These are phyloP conservation scores for Eumeta japonica DNA, from an alignment of 1,140 invertebrate species.

Conservation along the genomic window DNA sequence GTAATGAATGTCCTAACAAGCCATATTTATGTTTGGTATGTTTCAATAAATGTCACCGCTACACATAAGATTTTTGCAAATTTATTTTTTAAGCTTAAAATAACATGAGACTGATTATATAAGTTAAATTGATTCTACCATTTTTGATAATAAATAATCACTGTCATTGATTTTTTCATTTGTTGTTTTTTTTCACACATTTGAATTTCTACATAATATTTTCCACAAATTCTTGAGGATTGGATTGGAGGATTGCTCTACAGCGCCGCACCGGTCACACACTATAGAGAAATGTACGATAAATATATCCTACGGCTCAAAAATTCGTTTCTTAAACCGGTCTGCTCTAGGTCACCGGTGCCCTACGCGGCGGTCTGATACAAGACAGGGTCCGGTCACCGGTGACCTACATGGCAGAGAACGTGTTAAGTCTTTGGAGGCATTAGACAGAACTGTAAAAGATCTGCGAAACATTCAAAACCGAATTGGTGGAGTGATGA, in stretches of 20 bases:
- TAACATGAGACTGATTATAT: too few species aligned
- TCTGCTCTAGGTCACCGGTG: conserved; percentile 1
- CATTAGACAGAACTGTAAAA: conserved; percentile 31
- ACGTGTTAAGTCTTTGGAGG: conserved; percentile 20
- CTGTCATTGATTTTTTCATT: too few species aligned
- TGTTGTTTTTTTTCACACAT: too few species aligned
- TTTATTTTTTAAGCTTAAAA: too few species aligned
- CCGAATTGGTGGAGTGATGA: conserved; percentile 16
- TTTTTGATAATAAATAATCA: too few species aligned
- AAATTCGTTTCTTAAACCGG: not conserved
- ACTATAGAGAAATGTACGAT: not conserved
- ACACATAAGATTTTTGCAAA: too few species aligned
- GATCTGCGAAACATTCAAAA: conserved; percentile 24
- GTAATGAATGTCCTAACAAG: too few species aligned
- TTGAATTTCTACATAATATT: too few species aligned
- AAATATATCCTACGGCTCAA: not conserved
- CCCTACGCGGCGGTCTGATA: not conserved
- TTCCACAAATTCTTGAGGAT: not conserved
- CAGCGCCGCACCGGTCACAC: not conserved
- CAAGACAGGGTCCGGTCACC: not conserved
- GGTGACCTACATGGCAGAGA: conserved; percentile 1
- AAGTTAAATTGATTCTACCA: too few species aligned
- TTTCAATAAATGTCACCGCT: too few species aligned
- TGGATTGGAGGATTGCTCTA: not conserved
- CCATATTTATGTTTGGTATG: too few species aligned